Conservation (phyloP, 2,113 vertebrate species). For the Polypterus bichir region DNA sequence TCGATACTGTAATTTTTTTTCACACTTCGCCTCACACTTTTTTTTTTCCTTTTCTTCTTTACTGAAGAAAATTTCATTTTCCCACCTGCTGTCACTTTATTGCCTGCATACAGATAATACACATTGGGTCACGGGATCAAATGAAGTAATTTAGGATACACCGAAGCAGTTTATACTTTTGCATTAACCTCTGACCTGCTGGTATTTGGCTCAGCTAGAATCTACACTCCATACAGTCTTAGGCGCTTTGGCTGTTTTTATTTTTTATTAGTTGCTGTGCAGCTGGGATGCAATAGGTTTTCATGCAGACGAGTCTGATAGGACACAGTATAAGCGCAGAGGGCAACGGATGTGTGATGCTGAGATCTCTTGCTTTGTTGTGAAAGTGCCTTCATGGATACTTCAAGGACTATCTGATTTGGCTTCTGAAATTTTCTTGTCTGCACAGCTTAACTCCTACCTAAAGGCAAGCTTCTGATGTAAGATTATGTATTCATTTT, state of each 20-base stretch:
- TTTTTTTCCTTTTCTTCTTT: not conserved
- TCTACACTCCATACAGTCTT: conserved; percentile 13
- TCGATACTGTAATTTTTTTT: conserved; percentile 8
- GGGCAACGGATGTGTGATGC: not conserved
- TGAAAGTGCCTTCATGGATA: not conserved
- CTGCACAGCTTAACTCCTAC: too few species aligned
- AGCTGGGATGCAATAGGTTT: not conserved
- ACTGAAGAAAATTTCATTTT: conserved; percentile 23
- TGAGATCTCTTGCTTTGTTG: not conserved
- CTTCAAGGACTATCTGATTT: conserved; percentile 8
- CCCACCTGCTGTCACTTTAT: conserved; percentile 16
- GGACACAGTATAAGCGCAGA: not conserved
- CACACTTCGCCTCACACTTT: conserved; percentile 2
- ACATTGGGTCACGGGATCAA: conserved; percentile 18
- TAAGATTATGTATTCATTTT: too few species aligned
- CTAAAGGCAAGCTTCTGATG: too few species aligned
- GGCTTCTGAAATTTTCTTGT: conserved; percentile 6
- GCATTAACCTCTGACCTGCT: conserved; percentile 24
- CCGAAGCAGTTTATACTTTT: conserved; percentile 13
- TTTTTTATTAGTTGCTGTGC: not conserved
- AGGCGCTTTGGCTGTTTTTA: not conserved
- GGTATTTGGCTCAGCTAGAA: conserved; percentile 16
- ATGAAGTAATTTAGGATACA: conserved; percentile 18
- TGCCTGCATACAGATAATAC: conserved; percentile 20
- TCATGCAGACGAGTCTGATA: conserved; percentile 3